Evolutionary conservation across 2,113 vertebrate species (phyloP), one percentile per base, ranked within the genome.

Genomic region (Kryptolebias marmoratus): DNA sequence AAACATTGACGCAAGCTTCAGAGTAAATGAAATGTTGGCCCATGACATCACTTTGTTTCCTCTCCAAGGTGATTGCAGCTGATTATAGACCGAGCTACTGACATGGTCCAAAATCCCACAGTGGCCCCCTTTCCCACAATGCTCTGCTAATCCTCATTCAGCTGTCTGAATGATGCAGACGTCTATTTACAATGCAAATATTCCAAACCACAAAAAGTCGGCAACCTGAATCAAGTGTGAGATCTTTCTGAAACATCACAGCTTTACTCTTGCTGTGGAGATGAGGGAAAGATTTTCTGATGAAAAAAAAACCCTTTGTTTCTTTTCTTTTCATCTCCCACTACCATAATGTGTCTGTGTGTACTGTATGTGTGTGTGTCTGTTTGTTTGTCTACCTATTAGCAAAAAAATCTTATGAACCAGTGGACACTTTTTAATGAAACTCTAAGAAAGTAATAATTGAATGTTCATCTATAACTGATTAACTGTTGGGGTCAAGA

Each of bases 131-230:
- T 5, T 47, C n/a, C 22, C 60, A 60, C 39, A 60, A 60, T 44
- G 58, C 58, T 44, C 32, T n/a, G 36, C 18, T 60, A n/a, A 42
- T 44, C n/a, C 3, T 42, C 58, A 60, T 60, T 60, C 58, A 60
- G 10, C 36, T 42, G 54, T 6, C 22, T 54, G 27, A 54, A 28
- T 28, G 52, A 28, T 28, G 52, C 10, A 9, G 11, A 11, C 11
- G 22, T 18, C 30, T 58, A 15, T 58, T n/a, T 58, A 18, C 56
- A 4, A 18, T 16, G 4, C 56, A 57, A 18, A 57, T 8, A 39
- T n/a, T 14, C 36, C 31, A 18, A 56, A 58, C 16, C 32, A 32
- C 5, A 30, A 7, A 30, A 56, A 13, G 4, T 22, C 22, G 1
- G 7, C 30, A 32, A 56, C 31, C 28, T 30, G 14, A 56, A 56